Percentiles rank a stretch among this genome's conserved stretches.
Evolutionary conservation across 2,113 vertebrate genomes (phyloP).

Genomic region (Periophthalmus modestus): DNA sequence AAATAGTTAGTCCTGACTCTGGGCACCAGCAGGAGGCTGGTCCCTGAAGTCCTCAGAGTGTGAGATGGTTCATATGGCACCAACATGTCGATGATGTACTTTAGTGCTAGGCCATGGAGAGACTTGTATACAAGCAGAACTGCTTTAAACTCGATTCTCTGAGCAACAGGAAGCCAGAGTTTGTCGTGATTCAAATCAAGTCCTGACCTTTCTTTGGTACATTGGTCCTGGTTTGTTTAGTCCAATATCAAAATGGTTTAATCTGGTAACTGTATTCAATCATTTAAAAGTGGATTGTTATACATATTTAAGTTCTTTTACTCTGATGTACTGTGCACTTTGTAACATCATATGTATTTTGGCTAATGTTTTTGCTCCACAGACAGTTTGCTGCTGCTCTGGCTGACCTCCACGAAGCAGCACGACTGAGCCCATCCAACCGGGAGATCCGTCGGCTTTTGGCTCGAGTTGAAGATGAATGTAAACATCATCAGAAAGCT

Average conservation of each 20-base stretch:
- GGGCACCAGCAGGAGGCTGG: too few relatives aligned
- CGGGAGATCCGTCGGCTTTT: conserved; percentile 91
- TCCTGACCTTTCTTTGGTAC: neutral
- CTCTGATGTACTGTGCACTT: neutral
- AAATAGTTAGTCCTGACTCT: too few relatives aligned
- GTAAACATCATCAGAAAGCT: conserved; percentile 83
- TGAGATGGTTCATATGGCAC: too few relatives aligned
- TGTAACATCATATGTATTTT: conserved; percentile 32
- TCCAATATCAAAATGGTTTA: neutral
- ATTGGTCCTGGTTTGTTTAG: neutral
- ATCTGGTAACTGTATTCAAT: neutral
- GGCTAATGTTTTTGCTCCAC: conserved; percentile 28
- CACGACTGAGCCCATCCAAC: conserved; percentile 91
- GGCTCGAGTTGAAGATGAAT: conserved; percentile 92
- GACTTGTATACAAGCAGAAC: too few relatives aligned
- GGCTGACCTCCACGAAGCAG: conserved; percentile 89
- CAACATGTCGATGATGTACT: too few relatives aligned
- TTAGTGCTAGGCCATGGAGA: too few relatives aligned
- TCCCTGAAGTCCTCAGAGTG: too few relatives aligned
- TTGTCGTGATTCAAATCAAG: too few relatives aligned
- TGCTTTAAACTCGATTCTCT: too few relatives aligned
- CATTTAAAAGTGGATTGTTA: neutral
- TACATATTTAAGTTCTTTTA: neutral
- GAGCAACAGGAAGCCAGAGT: too few relatives aligned
- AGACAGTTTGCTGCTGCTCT: conserved; percentile 93